phyloP scores from a whole-genome alignment of 2,888 invertebrate genomes.

The Lasiommata megera region DNA sequence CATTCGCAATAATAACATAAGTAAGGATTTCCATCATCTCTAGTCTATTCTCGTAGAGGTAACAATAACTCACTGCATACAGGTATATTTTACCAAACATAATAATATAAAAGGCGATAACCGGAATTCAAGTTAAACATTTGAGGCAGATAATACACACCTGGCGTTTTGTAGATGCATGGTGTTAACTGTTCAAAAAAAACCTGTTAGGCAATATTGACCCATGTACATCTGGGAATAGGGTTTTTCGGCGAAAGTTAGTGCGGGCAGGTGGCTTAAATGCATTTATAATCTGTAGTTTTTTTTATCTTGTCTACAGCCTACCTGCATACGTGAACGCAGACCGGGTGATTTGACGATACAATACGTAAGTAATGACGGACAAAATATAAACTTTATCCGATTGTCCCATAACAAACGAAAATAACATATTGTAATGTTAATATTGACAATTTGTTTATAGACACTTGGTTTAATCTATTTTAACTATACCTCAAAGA shows the following conservation, averaged over 20 bases:
- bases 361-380: too few relatives aligned
- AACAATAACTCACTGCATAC: not conserved
- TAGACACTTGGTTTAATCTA: too few relatives aligned
- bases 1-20: too few relatives aligned
- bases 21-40: too few relatives aligned
- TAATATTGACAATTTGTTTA: too few relatives aligned
- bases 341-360: not conserved
- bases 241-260: conserved; percentile 7
- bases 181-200: conserved; percentile 24
- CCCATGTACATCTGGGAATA: conserved; percentile 18
- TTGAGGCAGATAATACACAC: conserved; percentile 25
- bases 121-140: conserved; percentile 9
- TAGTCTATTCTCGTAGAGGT: not conserved
- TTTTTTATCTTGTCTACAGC: conserved; percentile 9
- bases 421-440: too few relatives aligned
- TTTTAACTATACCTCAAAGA: too few relatives aligned
- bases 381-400: too few relatives aligned
- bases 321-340: conserved; percentile 11
- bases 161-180: conserved; percentile 32
- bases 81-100: not conserved
- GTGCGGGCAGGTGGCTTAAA: conserved; percentile 19
- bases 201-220: conserved; percentile 18
- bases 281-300: conserved; percentile 20
- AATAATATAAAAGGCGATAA: not conserved
- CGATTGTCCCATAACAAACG: too few relatives aligned